Base-by-base conservation (phyloP, 2,113 vertebrate species). In the Thamnophis sirtalis region DNA sequence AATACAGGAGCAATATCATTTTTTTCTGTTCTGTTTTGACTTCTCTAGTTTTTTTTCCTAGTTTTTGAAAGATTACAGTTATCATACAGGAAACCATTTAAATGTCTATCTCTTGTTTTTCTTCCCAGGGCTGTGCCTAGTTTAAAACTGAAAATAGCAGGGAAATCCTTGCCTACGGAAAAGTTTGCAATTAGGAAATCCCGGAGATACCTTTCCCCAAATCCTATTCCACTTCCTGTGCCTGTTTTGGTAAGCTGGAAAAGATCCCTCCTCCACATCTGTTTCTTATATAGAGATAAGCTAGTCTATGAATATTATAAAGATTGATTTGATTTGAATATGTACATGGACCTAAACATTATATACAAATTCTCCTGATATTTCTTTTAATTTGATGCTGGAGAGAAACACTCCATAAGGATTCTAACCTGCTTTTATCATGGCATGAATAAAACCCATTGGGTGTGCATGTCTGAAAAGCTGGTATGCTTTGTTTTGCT, bases 181-280 rank as follows among this genome's bases (percentile, higher is more conserved):
- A 99, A 99, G 97, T 99, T 99, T 97, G 99, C 99, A 4, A 99
- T 99, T 96, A 97, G 98, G 90, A 99, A 99, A 96, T 98, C 99
- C 13, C 98, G 99, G 6, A 98, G 99, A 19, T 99, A 99, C 93
- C 97, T 99, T 80, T 96, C 97, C 73, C 97, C 98, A 93, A 98
- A 97, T n/a, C 98, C 98, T 0, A 1, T 98, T 95, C 97, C 98
- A 84, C 97, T 99, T 94, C 98, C 98, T 56, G 97, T 98, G 89
- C 98, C 99, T 89, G 98, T 98, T 89, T 97, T 99, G 99, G 99
- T 99, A 93, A 97, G 98, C 97, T n/a, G 73, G 89, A 96, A 92
- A n/a, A 51, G 51, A 26, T n/a, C 9, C 11, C 5, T 43, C 22
- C 10, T 24, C 0, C 0, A 21, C 9, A 3, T 93, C 50, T 9